A percentile compares a stretch with the other conserved stretches of the same genome.
These are phyloP conservation scores for Aythya fuligula DNA, from an alignment of 2,797 vertebrate genomes.

Conservation along the genomic window DNA sequence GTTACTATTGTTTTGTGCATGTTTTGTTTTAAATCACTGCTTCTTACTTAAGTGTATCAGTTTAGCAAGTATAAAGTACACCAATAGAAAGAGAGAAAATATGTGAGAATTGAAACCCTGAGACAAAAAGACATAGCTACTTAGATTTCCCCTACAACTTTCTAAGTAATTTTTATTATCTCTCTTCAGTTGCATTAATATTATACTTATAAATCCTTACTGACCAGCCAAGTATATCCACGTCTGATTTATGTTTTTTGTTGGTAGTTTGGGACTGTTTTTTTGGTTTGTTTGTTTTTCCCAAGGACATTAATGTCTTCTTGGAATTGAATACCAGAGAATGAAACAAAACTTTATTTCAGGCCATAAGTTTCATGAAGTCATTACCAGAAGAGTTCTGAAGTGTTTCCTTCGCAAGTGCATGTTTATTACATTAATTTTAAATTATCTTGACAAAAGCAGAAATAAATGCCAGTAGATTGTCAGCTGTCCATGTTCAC, in stretches of 20 bases:
- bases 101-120: background rate
- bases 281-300: background rate
- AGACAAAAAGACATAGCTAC: background rate
- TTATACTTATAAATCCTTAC: background rate
- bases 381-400: background rate
- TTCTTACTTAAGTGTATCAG: background rate
- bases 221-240: background rate
- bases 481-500: background rate
- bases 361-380: background rate
- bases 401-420: rapidly evolving
- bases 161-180: background rate
- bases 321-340: background rate
- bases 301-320: background rate
- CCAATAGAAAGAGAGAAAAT: background rate
- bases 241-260: background rate
- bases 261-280: background rate
- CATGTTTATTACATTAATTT: background rate
- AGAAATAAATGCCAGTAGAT: background rate
- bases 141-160: background rate
- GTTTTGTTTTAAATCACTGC: background rate
- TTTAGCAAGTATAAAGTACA: background rate
- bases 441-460: background rate
- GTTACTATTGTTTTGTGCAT: background rate
- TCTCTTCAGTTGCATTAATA: background rate
- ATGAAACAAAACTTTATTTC: background rate